Evolutionary conservation across 2,888 invertebrate species (phyloP).

Genomic region (Pelosia muscerda): DNA sequence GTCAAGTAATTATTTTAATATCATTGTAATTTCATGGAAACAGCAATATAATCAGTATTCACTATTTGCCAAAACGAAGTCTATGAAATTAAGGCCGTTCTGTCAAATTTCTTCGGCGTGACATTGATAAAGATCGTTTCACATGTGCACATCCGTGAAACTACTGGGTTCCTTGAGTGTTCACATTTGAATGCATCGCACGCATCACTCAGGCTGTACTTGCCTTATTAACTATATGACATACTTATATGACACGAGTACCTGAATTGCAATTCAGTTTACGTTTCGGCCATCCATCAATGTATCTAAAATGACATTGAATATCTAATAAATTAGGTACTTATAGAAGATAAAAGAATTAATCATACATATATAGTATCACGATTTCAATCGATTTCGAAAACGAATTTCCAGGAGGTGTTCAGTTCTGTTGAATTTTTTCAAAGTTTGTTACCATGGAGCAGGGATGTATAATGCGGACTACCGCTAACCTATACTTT

Average conservation of each 20-base stretch:
- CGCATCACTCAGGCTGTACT: constrained; percentile 48
- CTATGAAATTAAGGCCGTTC: constrained; percentile 51
- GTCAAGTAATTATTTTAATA: background rate
- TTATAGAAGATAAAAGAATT: no score
- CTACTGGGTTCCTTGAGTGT: constrained; percentile 49
- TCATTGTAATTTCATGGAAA: background rate
- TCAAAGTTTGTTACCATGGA: no score
- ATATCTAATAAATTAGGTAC: background rate
- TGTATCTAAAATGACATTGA: background rate
- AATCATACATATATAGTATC: no score
- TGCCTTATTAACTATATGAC: constrained; percentile 66
- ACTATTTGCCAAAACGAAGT: background rate
- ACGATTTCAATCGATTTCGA: no score
- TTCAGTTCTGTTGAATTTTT: no score
- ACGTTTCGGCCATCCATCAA: constrained; percentile 27
- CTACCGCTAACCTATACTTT: no score
- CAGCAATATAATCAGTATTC: background rate
- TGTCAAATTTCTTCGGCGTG: constrained; percentile 72
- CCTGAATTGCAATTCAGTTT: constrained; percentile 36
- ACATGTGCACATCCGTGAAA: constrained; percentile 77
- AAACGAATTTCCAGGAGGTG: no score
- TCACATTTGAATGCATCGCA: constrained; percentile 50
- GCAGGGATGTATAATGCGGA: no score
- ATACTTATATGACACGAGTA: constrained; percentile 51
- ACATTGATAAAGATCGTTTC: constrained; percentile 78